These are phyloP conservation scores for Trichoplusia ni DNA, from an alignment of 1,140 invertebrate species.

Conservation along the genomic window DNA sequence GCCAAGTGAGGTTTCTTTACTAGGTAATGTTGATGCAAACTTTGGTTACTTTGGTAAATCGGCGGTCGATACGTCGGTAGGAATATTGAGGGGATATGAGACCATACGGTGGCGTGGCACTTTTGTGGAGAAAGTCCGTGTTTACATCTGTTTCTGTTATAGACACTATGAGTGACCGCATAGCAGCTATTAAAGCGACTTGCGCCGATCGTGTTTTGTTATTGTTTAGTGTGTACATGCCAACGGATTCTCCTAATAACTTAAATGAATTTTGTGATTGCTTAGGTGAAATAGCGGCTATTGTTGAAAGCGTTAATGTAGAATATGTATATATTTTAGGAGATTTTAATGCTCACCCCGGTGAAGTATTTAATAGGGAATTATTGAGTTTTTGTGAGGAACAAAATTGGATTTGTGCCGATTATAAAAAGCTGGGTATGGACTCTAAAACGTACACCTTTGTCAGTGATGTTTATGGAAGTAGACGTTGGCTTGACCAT, in stretches of 20 bases:
- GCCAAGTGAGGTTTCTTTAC: not conserved
- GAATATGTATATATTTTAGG: not conserved
- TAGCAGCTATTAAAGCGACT: not conserved
- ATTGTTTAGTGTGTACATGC: constrained; percentile 28
- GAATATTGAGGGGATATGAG: not conserved
- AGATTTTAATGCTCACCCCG: constrained; percentile 6
- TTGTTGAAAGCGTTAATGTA: not conserved
- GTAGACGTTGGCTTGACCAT: not conserved
- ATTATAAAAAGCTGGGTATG: not conserved
- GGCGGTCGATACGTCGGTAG: not conserved
- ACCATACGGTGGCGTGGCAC: not conserved
- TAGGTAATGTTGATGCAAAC: not conserved
- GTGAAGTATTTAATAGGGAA: not conserved
- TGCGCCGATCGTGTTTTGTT: not conserved
- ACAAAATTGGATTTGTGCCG: constrained; percentile 16
- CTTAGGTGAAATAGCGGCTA: not conserved
- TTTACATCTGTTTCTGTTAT: not conserved
- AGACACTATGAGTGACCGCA: not conserved
- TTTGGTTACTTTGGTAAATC: not conserved
- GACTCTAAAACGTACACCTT: not conserved
- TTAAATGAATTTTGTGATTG: constrained; percentile 22
- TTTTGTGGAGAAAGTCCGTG: not conserved
- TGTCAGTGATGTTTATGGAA: not conserved
- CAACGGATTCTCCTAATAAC: constrained; percentile 6
- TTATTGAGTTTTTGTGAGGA: constrained; percentile 12